A percentile compares a stretch with the other conserved stretches of the same genome.
phyloP scores from a whole-genome alignment of 2,797 vertebrate genomes.

The Syncerus caffer region DNA sequence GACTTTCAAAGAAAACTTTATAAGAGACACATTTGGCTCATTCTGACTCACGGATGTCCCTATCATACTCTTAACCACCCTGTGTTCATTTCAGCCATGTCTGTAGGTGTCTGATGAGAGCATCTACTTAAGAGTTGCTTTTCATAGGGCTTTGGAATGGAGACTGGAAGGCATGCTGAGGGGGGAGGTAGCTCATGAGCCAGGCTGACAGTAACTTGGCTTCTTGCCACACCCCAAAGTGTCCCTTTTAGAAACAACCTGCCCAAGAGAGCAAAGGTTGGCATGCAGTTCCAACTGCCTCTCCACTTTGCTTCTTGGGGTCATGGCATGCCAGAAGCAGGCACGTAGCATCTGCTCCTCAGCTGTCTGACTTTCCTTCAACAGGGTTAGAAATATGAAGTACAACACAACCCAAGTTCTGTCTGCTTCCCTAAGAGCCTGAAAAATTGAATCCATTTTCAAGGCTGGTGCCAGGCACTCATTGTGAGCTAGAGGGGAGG shows the following conservation, averaged over 20 bases:
- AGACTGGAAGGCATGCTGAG: background rate
- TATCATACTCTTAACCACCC: conserved; percentile 3
- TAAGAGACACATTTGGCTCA: conserved; percentile 24
- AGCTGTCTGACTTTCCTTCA: conserved; percentile 10
- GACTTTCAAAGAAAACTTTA: conserved; percentile 4
- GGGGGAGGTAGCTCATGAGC: conserved; percentile 11
- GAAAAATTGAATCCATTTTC: conserved; percentile 6
- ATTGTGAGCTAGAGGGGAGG: background rate
- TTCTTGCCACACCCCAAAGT: conserved; percentile 12
- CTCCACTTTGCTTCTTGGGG: conserved; percentile 44
- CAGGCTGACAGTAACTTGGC: conserved; percentile 31
- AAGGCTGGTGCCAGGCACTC: background rate
- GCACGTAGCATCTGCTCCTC: background rate
- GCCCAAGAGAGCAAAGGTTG: conserved; percentile 16
- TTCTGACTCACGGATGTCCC: conserved; percentile 6
- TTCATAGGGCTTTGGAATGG: background rate
- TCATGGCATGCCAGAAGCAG: conserved; percentile 36
- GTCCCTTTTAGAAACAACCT: conserved; percentile 38
- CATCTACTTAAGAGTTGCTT: background rate
- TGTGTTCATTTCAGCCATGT: conserved; percentile 23
- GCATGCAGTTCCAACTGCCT: conserved; percentile 8
- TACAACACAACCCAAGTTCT: background rate
- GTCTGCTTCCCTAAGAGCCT: background rate
- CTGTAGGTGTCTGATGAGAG: conserved; percentile 33
- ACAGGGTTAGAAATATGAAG: conserved; percentile 12